Conservation (phyloP, 1,140 invertebrate genomes). For the Luehdorfia chinensis region DNA sequence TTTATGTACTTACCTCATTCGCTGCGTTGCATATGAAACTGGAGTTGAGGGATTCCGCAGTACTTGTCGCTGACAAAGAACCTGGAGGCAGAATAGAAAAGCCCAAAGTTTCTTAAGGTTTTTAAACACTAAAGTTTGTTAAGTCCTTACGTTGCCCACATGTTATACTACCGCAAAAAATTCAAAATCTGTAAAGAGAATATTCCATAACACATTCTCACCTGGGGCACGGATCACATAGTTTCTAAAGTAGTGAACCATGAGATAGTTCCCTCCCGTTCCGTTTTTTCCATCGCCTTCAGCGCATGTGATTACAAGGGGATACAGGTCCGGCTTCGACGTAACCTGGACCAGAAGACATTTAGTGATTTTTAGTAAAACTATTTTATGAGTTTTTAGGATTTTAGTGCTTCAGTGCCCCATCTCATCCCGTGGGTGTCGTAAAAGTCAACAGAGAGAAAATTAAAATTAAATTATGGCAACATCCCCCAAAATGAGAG, state of each 20-base stretch:
- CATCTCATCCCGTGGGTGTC: too few relatives aligned
- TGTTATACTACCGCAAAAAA: too few relatives aligned
- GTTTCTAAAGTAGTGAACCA: slow-evolving; percentile 89
- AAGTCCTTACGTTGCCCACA: too few relatives aligned
- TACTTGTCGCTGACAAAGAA: slow-evolving; percentile 88
- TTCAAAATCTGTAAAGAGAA: too few relatives aligned
- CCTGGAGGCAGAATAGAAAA: slow-evolving; percentile 54
- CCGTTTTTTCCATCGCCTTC: slow-evolving; percentile 82
- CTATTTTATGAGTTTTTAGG: too few relatives aligned
- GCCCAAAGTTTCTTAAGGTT: too few relatives aligned
- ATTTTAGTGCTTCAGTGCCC: too few relatives aligned
- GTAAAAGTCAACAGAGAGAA: too few relatives aligned
- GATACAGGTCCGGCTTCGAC: slow-evolving; percentile 90
- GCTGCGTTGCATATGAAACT: slow-evolving; percentile 89
- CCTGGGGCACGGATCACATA: slow-evolving; percentile 83
- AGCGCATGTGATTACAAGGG: slow-evolving; percentile 87
- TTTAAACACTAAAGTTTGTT: too few relatives aligned
- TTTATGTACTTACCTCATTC: slow-evolving; percentile 83
- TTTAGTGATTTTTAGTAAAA: not conserved
- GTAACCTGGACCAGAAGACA: slow-evolving; percentile 80
- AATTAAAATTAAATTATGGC: too few relatives aligned
- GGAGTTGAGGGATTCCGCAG: slow-evolving; percentile 88
- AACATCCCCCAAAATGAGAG: too few relatives aligned
- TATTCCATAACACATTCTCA: slow-evolving; percentile 36
- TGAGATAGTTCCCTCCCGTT: slow-evolving; percentile 84